A percentile compares a stretch with the other conserved stretches of the same genome.
Conservation (phyloP, 2,888 invertebrate genomes). For the Diarsia mendica region DNA sequence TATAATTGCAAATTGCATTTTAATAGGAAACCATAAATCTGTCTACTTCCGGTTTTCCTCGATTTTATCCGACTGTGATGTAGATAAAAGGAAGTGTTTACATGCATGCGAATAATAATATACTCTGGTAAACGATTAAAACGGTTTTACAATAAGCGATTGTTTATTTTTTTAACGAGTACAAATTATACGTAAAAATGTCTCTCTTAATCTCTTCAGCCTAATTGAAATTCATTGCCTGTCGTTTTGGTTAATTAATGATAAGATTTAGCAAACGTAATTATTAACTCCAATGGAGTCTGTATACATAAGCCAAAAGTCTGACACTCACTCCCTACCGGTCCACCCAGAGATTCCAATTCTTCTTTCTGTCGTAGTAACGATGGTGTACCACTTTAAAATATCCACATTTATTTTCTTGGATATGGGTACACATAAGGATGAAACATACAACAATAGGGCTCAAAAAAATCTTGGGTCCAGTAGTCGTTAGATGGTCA, state of each 20-base stretch:
- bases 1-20: conserved; percentile 21
- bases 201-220: fast-evolving
- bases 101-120: not conserved
- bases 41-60: conserved; percentile 38
- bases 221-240: not conserved
- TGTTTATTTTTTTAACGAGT: too few species aligned
- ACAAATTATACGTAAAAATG: not conserved
- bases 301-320: too few species aligned
- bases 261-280: not conserved
- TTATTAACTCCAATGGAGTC: not conserved
- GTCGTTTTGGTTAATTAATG: not conserved
- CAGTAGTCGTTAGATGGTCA: not conserved
- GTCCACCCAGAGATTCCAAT: too few species aligned
- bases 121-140: not conserved
- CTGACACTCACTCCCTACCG: too few species aligned
- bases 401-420: too few species aligned
- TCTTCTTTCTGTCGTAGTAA: too few species aligned
- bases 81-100: conserved; percentile 17
- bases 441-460: too few species aligned
- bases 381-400: not conserved
- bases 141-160: not conserved
- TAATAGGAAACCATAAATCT: conserved; percentile 47
- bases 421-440: too few species aligned
- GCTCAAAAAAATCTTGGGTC: not conserved
- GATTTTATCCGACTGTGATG: conserved; percentile 35